Evolutionary conservation across 2,113 vertebrate genomes (phyloP).

Genomic region (Campylomormyrus numenius): DNA sequence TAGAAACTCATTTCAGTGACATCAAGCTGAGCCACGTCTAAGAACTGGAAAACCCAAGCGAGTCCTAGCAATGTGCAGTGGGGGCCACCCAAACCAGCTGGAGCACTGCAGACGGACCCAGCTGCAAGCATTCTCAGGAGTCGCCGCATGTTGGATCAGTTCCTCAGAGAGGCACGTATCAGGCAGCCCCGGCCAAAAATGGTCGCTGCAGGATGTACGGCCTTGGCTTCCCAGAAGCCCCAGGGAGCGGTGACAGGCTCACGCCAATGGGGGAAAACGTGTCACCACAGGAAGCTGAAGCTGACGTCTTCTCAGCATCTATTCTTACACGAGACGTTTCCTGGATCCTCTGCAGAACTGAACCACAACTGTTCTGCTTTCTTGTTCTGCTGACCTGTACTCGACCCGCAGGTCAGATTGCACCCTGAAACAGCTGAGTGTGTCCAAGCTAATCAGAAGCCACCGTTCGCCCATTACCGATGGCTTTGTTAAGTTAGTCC

Average conservation of each 20-base stretch:
- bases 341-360: neutral
- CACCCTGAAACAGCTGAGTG: neutral
- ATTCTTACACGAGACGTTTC: neutral
- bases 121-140: neutral
- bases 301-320: neutral
- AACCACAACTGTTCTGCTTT: neutral
- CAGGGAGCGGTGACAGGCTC: neutral
- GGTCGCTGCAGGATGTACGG: neutral
- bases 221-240: neutral
- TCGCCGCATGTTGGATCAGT: neutral
- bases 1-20: neutral
- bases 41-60: neutral
- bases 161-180: neutral
- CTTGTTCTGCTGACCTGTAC: neutral
- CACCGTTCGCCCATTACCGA: neutral
- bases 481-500: neutral
- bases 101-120: neutral
- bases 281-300: neutral
- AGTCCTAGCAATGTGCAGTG: neutral
- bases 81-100: neutral
- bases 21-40: neutral
- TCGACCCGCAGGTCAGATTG: neutral
- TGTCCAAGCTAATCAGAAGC: neutral
- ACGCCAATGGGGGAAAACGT: neutral
- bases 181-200: neutral